Percentiles rank a stretch among this genome's conserved stretches.
Conservation (phyloP, 2,888 invertebrate genomes). For the Ichneumoninae sp. region DNA sequence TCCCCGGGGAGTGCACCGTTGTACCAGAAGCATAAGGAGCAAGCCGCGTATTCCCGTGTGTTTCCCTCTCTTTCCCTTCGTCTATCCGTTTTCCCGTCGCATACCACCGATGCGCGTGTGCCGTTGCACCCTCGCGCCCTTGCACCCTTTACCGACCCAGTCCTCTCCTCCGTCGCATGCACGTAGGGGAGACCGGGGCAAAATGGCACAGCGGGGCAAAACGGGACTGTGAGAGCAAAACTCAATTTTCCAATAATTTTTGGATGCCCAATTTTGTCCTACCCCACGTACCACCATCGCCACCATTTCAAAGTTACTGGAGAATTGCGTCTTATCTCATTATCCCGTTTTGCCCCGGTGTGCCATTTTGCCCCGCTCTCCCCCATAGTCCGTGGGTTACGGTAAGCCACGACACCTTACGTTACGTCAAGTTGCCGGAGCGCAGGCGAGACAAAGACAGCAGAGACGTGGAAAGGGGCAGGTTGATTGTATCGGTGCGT, state of each 20-base stretch:
- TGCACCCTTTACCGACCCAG: constrained; percentile 26
- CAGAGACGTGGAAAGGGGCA: not conserved
- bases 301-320: too few species aligned
- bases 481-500: constrained; percentile 44
- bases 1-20: constrained; percentile 66
- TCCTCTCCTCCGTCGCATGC: constrained; percentile 21
- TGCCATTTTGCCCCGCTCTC: too few species aligned
- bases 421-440: constrained; percentile 52
- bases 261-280: too few species aligned
- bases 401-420: constrained; percentile 46
- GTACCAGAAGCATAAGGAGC: constrained; percentile 40
- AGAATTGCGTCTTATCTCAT: too few species aligned
- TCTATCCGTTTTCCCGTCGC: constrained; percentile 46
- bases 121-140: constrained; percentile 21
- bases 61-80: constrained; percentile 34
- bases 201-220: too few species aligned
- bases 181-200: not conserved
- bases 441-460: constrained; percentile 20
- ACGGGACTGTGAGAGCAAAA: too few species aligned
- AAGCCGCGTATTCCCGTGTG: constrained; percentile 40
- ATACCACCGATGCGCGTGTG: constrained; percentile 19
- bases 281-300: too few species aligned
- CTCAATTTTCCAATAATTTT: too few species aligned
- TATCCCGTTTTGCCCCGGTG: too few species aligned
- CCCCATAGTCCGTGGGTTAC: constrained; percentile 13